These are phyloP conservation scores for Cosmorhoe ocellata DNA, from an alignment of 2,888 invertebrate genomes.

Conservation along the genomic window DNA sequence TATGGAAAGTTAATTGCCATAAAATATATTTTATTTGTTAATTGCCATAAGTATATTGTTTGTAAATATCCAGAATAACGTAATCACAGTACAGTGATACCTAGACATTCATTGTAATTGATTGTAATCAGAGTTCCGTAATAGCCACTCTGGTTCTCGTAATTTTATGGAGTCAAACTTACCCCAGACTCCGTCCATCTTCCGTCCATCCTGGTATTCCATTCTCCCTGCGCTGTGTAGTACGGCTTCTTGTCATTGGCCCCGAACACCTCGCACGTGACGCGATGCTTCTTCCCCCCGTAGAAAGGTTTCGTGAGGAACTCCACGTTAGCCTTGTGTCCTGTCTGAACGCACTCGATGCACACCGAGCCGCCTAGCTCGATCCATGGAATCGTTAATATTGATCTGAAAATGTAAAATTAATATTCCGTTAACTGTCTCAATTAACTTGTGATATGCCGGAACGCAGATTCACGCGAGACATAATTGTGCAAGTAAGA, in stretches of 20 bases:
- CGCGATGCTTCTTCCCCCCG: constrained; percentile 96
- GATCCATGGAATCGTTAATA: constrained; percentile 99
- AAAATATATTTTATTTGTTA: too few relatives aligned
- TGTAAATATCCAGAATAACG: too few relatives aligned
- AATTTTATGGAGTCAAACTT: too few relatives aligned
- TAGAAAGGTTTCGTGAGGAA: constrained; percentile 99
- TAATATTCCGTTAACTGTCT: not conserved
- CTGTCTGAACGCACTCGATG: constrained; percentile 96
- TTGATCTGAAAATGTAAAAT: constrained; percentile 86
- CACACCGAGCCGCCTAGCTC: constrained; percentile 97
- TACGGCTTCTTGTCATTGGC: constrained; percentile 95
- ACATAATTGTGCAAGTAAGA: too few relatives aligned
- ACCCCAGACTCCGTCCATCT: constrained; percentile 90
- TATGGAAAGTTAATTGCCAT: too few relatives aligned
- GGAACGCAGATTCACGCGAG: too few relatives aligned
- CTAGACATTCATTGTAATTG: too few relatives aligned
- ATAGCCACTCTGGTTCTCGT: too few relatives aligned
- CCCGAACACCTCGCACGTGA: constrained; percentile 90
- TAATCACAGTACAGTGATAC: too few relatives aligned
- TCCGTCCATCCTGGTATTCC: constrained; percentile 98
- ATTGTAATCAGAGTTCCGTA: too few relatives aligned
- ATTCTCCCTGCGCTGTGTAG: constrained; percentile 95
- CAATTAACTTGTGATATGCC: too few relatives aligned
- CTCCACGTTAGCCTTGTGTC: constrained; percentile 95
- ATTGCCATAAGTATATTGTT: too few relatives aligned